phyloP scores from a whole-genome alignment of 2,888 invertebrate genomes.

The Rhagophthalmus giganteus region DNA sequence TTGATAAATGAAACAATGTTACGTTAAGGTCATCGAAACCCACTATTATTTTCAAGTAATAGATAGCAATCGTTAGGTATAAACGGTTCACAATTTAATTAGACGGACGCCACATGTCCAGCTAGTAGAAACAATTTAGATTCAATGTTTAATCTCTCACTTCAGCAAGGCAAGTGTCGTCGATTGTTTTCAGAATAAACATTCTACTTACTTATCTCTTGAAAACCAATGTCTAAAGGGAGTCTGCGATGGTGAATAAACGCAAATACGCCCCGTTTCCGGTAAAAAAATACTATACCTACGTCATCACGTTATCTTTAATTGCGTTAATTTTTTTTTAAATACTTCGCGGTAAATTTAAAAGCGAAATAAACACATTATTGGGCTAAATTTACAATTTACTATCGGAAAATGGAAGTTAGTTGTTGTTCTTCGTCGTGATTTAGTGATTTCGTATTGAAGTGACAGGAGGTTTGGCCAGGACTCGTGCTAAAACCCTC shows the following conservation, averaged over 20 bases:
- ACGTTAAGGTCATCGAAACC: too few species aligned
- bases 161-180: neutral
- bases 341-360: neutral
- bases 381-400: conserved; percentile 4
- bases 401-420: conserved; percentile 7
- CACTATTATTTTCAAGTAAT: too few species aligned
- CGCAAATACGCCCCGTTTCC: too few species aligned
- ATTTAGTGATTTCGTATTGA: conserved; percentile 53
- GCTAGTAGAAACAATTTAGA: neutral
- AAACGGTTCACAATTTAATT: conserved; percentile 10
- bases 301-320: neutral
- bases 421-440: conserved; percentile 37
- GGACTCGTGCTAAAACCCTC: conserved; percentile 43
- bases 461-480: conserved; percentile 52
- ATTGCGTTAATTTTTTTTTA: too few species aligned
- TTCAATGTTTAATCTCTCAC: conserved; percentile 3
- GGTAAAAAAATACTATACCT: too few species aligned
- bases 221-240: too few species aligned
- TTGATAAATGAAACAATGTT: too few species aligned
- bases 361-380: neutral
- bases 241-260: too few species aligned
- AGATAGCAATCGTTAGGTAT: too few species aligned
- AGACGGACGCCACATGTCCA: conserved; percentile 1
- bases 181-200: conserved; percentile 1
- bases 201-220: too few species aligned